phyloP scores from a whole-genome alignment of 2,888 invertebrate genomes.

The Calliphora vomitoria region DNA sequence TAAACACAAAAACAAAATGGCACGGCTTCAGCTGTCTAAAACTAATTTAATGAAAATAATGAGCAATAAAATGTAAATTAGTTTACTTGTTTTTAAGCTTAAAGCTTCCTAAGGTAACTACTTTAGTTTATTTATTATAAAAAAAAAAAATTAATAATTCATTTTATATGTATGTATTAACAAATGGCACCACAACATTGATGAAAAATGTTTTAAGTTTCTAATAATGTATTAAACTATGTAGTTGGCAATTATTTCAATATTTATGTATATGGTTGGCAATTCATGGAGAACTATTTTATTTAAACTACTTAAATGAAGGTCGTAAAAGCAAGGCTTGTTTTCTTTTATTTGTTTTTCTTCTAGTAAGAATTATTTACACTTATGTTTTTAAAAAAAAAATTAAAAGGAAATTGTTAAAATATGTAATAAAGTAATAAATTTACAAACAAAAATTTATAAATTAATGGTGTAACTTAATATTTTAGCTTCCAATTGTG shows the following conservation, averaged over 20 bases:
- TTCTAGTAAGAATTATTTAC: conserved; percentile 35
- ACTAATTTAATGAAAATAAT: not conserved
- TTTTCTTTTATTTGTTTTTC: not conserved
- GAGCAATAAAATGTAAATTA: not conserved
- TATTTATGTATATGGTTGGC: not conserved
- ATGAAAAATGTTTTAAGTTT: conserved; percentile 8
- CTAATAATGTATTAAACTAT: too few species aligned
- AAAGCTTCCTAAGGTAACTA: conserved; percentile 27
- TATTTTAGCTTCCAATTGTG: not conserved
- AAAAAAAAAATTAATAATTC: not conserved
- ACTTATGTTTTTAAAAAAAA: conserved; percentile 7
- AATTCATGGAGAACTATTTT: conserved; percentile 9
- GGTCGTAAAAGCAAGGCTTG: conserved; percentile 25
- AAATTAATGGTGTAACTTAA: conserved; percentile 16
- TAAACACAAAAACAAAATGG: not conserved
- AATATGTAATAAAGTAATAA: not conserved
- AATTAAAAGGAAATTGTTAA: not conserved
- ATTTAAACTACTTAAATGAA: not conserved
- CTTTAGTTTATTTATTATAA: conserved; percentile 4
- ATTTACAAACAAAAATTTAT: not conserved
- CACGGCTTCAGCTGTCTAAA: too few species aligned
- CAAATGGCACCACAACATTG: conserved; percentile 19
- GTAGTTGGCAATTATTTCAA: conserved; percentile 1
- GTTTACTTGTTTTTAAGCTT: not conserved
- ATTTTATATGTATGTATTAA: not conserved